Evolutionary conservation across 1,140 invertebrate genomes (phyloP), one percentile per base, ranked within the genome.

Genomic region (Leptinotarsa texana): DNA sequence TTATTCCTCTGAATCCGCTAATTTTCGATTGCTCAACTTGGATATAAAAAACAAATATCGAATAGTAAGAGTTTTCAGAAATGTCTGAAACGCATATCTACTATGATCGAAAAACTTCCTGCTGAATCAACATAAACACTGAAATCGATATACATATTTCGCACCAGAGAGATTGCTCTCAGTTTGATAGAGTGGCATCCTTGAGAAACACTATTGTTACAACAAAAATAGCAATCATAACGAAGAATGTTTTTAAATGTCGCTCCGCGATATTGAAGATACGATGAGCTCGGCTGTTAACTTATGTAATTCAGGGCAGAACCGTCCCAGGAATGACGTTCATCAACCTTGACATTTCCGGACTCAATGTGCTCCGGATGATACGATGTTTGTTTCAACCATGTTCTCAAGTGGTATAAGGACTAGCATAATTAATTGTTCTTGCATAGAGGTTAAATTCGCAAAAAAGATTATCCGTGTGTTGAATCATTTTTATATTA

Each of bases 261-360:
- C 63, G 63, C 21, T 33, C 21, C 22, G 21, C 63, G 21, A 21
- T 24, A 24, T 33, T 66, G 27, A 66, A 66, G 61, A 22, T 22
- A 18, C 61, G 61, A 18, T 63, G 61, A 18, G 63, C 63, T 24
- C 63, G 13, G 15, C 22, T 22, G 21, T 18, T 66, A 33, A 66
- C 63, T 66, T 66, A 66, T 66, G 63, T 66, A 66, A 66, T 66
- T 33, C 63, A 66, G 63, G 6, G 51, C 51, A 57, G 51, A 57
- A 57, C 51, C 51, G n/a, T 57, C 51, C 51, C 51, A 18, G n/a
- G 51, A 57, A 57, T 57, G 51, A 57, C 51, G 51, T 17, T 57
- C 51, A 18, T 57, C 51, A 57, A 57, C 51, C 51, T 57, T 57
- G 51, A 57, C 51, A 57, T 57, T 57, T 57, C 51, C 51, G 51